Evolutionary conservation across 2,888 invertebrate genomes (phyloP).

Genomic region (Mimas tiliae): DNA sequence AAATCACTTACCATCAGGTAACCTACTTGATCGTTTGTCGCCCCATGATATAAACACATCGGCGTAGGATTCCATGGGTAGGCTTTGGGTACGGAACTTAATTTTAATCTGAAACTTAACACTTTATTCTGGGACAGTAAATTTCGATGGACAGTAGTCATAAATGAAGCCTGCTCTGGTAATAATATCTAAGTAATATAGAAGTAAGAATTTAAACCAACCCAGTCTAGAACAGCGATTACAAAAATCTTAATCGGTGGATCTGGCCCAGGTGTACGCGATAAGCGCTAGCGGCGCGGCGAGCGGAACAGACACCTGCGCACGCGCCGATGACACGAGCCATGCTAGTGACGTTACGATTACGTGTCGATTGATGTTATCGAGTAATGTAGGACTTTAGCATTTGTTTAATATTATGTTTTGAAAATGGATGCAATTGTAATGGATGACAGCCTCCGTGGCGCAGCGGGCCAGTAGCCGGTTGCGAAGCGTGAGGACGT

Average conservation of each 20-base stretch:
- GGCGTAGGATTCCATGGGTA: no score
- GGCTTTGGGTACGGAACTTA: no score
- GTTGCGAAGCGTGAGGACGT: no score
- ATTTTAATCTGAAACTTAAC: no score
- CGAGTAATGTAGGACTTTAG: slow-evolving; percentile 20
- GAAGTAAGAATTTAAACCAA: background rate
- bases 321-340: slow-evolving; percentile 57
- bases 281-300: slow-evolving; percentile 61
- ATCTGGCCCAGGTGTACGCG: slow-evolving; percentile 68
- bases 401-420: background rate
- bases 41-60: no score
- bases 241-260: slow-evolving; percentile 54
- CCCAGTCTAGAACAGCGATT: slow-evolving; percentile 42
- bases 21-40: no score
- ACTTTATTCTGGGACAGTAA: no score
- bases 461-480: no score
- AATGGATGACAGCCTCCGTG: no score
- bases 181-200: background rate
- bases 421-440: no score
- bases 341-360: slow-evolving; percentile 46
- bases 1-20: no score
- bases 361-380: slow-evolving; percentile 34
- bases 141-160: no score
- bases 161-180: background rate
- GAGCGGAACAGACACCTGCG: slow-evolving; percentile 80